Evolutionary conservation across 2,113 vertebrate genomes (phyloP).

Genomic region (Vombatus ursinus): DNA sequence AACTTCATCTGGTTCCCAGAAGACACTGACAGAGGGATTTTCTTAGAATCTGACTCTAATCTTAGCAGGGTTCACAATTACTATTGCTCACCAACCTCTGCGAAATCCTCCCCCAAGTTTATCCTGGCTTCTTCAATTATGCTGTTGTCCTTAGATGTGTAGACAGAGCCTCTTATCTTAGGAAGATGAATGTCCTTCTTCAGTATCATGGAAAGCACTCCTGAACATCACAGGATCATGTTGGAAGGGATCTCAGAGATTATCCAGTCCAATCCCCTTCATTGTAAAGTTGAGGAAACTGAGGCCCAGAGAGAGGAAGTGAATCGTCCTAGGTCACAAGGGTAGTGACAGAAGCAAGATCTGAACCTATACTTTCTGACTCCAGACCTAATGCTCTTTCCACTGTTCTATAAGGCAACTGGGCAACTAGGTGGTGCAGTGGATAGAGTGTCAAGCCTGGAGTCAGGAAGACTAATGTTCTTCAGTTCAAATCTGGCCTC

Average conservation of each 20-base stretch:
- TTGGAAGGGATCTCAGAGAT: not conserved
- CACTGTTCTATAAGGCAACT: not conserved
- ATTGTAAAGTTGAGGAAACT: not conserved
- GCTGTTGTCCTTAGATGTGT: not conserved
- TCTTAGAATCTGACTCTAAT: not conserved
- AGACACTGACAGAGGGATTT: not conserved
- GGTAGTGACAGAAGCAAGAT: not conserved
- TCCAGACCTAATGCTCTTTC: not conserved
- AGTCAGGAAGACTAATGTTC: not conserved
- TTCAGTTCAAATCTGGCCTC: not conserved
- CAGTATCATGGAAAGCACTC: not conserved
- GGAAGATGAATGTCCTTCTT: not conserved
- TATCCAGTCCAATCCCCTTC: not conserved
- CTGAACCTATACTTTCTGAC: not conserved
- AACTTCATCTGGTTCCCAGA: not conserved
- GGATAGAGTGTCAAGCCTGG: not conserved
- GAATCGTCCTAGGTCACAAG: not conserved
- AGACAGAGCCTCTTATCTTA: not conserved
- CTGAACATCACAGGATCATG: not conserved
- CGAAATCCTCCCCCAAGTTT: not conserved
- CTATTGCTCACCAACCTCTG: not conserved
- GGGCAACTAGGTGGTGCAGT: not conserved
- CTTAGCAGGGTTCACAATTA: not conserved
- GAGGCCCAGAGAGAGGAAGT: not conserved
- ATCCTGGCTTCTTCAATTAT: not conserved